Base-by-base conservation (phyloP, 2,888 invertebrate genomes). In the Geophilus truncorum region DNA sequence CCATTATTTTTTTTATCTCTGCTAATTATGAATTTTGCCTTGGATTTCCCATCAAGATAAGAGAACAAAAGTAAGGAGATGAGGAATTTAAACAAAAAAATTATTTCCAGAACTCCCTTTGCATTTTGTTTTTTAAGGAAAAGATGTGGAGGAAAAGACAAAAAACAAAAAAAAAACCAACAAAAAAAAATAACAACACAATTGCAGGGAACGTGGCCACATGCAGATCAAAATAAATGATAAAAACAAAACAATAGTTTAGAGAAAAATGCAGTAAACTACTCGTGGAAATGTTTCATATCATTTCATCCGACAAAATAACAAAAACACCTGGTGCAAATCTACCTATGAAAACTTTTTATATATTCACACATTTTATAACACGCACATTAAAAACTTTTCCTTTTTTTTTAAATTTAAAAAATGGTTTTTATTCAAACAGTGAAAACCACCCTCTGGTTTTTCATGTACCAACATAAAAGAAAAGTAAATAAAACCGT, bases 1-100 rank as follows among this genome's bases (percentile, higher is more conserved):
- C 7, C 18, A 51, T 18, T 51, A 15, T n/a, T 57, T 70, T 70
- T 70, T 70, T 70, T 70, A 70, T 70, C 70, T 70, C 28, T 23
- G 25, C 23, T 70, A 70, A 70, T 70, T 70, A 70, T 70, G 70
- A 70, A 70, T 70, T 70, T 70, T 70, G 70, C 70, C 70, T 70
- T 70, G 70, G 70, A 70, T 70, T 70, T 70, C 70, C 70, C 70
- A 70, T 70, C 70, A 70, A 70, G 70, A 70, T 70, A 70, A 70
- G 70, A 70, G 70, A 70, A 70, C 70, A 70, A 70, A 70, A 70
- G 70, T 70, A 70, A 23, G 70, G 28, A 70, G 70, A 70, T 70
- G 70, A 70, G 28, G 70, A 70, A 70, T 70, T 70, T 70, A 70
- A 70, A 70, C 70, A 70, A 70, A 70, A 70, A 70, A 70, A 70